Percentiles rank a stretch among this genome's conserved stretches.
Conservation (phyloP, 2,888 invertebrate genomes). For the Meghimatium bilineatum region DNA sequence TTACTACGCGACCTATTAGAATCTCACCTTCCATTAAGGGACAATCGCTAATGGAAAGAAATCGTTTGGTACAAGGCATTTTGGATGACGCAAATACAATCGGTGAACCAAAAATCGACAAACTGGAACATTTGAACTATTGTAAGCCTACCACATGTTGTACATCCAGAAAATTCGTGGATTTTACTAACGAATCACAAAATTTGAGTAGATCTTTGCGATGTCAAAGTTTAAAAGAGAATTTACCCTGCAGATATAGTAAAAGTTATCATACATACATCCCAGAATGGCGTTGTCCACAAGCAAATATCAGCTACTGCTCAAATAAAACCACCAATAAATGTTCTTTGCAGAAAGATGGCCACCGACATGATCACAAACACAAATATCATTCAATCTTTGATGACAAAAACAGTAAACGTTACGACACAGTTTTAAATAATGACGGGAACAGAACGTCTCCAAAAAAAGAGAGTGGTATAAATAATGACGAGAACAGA, state of each 20-base stretch:
- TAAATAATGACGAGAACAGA: neutral
- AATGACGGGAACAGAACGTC: neutral
- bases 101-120: neutral
- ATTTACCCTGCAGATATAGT: neutral
- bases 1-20: neutral
- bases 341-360: neutral
- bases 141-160: neutral
- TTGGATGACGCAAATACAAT: neutral
- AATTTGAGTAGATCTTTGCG: neutral
- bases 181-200: neutral
- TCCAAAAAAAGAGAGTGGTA: no score
- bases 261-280: neutral
- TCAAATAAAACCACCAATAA: neutral
- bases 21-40: neutral
- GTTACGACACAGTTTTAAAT: neutral
- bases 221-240: neutral
- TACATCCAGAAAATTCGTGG: neutral
- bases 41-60: neutral
- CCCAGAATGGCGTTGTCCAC: neutral
- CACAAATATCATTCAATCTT: neutral
- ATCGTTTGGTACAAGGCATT: conserved; percentile 7
- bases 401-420: neutral
- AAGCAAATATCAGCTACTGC: neutral
- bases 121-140: no score
- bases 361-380: neutral